These are phyloP conservation scores for Manis crassicaudata DNA, from an alignment of 2,797 vertebrate genomes.

Conservation along the genomic window DNA sequence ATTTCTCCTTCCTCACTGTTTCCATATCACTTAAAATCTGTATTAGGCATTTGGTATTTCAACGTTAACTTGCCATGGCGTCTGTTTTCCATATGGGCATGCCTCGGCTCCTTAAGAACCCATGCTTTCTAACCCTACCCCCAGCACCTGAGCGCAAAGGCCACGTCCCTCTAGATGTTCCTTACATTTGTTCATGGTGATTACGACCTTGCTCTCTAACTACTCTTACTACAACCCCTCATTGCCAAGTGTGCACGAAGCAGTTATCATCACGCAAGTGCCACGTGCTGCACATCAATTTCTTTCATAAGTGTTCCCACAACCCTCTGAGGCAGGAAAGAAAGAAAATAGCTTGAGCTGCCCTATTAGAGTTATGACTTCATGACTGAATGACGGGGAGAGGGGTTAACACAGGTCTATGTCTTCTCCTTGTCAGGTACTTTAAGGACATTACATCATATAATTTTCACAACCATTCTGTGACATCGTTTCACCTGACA, in stretches of 20 bases:
- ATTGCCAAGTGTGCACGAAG: not conserved
- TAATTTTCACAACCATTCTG: not conserved
- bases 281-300: not conserved
- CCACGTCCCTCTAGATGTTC: not conserved
- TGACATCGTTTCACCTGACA: slow-evolving; percentile 14
- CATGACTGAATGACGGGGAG: not conserved
- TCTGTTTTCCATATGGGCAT: not conserved
- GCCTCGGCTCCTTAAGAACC: not conserved
- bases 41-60: not conserved
- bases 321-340: not conserved
- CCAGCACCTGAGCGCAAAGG: not conserved
- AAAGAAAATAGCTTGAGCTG: not conserved
- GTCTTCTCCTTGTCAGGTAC: not conserved
- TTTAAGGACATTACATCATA: slow-evolving; percentile 1
- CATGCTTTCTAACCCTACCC: not conserved
- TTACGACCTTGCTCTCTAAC: not conserved
- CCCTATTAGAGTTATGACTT: not conserved
- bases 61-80: not conserved
- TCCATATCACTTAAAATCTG: not conserved
- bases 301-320: not conserved
- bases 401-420: not conserved
- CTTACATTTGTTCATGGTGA: not conserved
- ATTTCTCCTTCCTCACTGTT: not conserved
- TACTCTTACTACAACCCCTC: not conserved
- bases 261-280: not conserved